Percentiles rank a stretch among this genome's conserved stretches.
Conservation (phyloP, 2,888 invertebrate genomes). For the Ichneumoninae sp. region DNA sequence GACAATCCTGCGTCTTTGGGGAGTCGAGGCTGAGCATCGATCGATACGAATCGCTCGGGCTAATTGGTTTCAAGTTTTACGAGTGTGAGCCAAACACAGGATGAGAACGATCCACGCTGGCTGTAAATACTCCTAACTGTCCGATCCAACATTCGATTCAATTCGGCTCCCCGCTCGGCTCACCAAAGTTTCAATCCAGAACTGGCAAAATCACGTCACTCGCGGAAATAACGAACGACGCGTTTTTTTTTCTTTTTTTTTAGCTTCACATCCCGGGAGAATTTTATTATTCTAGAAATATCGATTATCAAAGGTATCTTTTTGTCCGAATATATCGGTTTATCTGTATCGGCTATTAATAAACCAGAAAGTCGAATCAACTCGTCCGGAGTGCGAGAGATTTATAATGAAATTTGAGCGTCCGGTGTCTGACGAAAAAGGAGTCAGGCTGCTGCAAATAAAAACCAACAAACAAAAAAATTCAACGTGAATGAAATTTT, state of each 20-base stretch:
- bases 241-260: neutral
- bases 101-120: constrained; percentile 44
- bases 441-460: neutral
- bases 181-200: constrained; percentile 51
- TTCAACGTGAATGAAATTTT: neutral
- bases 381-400: neutral
- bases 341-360: neutral
- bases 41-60: constrained; percentile 63
- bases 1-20: neutral
- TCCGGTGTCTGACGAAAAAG: constrained; percentile 1
- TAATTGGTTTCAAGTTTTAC: constrained; percentile 66
- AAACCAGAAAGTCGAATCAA: neutral
- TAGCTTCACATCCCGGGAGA: neutral
- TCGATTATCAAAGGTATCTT: neutral
- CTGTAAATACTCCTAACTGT: constrained; percentile 62
- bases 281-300: neutral
- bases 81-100: constrained; percentile 34
- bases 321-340: constrained; percentile 1
- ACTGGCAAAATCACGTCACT: constrained; percentile 50
- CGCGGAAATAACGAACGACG: constrained; percentile 49
- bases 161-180: constrained; percentile 9
- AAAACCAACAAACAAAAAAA: neutral
- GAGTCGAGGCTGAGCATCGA: constrained; percentile 10
- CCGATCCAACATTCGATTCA: constrained; percentile 58
- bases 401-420: neutral